phyloP scores from a whole-genome alignment of 1,140 invertebrate genomes.

The Drosophila obscura region DNA sequence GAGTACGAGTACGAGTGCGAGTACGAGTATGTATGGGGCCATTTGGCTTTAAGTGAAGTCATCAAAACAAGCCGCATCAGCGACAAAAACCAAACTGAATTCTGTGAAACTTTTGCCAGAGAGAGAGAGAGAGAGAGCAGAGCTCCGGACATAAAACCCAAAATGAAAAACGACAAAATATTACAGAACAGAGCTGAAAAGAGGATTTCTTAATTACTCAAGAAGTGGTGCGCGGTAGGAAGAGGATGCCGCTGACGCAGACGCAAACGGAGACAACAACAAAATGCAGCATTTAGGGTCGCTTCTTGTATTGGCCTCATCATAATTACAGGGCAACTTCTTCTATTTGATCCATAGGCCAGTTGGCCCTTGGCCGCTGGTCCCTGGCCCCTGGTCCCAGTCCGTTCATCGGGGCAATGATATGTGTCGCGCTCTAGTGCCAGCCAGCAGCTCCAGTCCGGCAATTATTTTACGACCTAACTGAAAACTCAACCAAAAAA shows the following conservation, averaged over 20 bases:
- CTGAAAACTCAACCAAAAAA: slow-evolving; percentile 55
- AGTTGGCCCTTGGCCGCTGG: not conserved
- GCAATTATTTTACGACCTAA: slow-evolving; percentile 80
- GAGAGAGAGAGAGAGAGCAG: not conserved
- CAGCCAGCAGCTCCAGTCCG: slow-evolving; percentile 44
- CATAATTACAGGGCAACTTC: slow-evolving; percentile 75
- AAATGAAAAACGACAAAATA: slow-evolving; percentile 21
- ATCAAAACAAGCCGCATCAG: slow-evolving; percentile 64
- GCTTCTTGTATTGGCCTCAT: slow-evolving; percentile 79
- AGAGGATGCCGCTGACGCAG: no score
- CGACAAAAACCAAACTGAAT: slow-evolving; percentile 54
- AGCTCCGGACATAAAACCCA: slow-evolving; percentile 68
- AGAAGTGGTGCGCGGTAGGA: slow-evolving; percentile 30
- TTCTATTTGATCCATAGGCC: slow-evolving; percentile 49
- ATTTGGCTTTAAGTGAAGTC: slow-evolving; percentile 79
- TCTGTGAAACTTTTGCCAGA: slow-evolving; percentile 74
- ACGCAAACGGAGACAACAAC: slow-evolving; percentile 40
- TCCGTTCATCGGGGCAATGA: slow-evolving; percentile 63
- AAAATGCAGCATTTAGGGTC: slow-evolving; percentile 68
- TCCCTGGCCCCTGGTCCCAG: slow-evolving; percentile 14
- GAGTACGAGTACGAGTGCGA: no score
- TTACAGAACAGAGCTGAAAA: slow-evolving; percentile 48
- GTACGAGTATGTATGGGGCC: slow-evolving; percentile 43
- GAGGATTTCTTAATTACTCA: slow-evolving; percentile 81
- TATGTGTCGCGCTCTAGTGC: slow-evolving; percentile 77